Evolutionary conservation across 2,888 invertebrate species (phyloP).

Genomic region (Plagodis pulveraria): DNA sequence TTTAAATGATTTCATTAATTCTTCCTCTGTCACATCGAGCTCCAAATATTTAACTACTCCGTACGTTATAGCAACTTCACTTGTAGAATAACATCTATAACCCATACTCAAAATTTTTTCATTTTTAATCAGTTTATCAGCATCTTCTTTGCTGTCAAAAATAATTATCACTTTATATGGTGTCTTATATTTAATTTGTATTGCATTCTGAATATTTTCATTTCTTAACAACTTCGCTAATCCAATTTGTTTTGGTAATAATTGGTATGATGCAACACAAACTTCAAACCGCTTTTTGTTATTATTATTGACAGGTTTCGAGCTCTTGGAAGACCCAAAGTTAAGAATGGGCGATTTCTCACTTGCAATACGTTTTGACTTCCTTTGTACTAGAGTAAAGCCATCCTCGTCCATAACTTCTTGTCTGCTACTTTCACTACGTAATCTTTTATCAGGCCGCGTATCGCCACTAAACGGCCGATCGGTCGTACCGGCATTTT

Average conservation of each 20-base stretch:
- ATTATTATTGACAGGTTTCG: background rate
- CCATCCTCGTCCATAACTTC: background rate
- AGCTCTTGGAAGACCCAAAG: background rate
- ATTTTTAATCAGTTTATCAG: background rate
- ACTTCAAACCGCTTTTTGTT: background rate
- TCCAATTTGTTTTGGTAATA: constrained; percentile 1
- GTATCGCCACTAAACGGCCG: background rate
- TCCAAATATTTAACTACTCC: constrained; percentile 8
- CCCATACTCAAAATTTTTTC: background rate
- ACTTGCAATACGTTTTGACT: background rate
- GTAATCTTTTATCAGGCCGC: constrained; percentile 2
- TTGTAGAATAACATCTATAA: constrained; percentile 1
- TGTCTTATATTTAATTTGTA: constrained; percentile 1
- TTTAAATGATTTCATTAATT: background rate
- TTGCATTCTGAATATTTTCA: background rate
- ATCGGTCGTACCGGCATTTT: background rate
- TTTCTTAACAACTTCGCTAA: background rate
- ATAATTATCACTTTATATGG: no score
- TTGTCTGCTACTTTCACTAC: background rate
- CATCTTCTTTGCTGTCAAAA: constrained; percentile 5
- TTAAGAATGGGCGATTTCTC: background rate
- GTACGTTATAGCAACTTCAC: background rate
- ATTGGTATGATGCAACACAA: background rate
- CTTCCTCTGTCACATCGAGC: constrained; percentile 2
- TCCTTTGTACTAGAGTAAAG: constrained; percentile 1